Evolutionary conservation across 2,797 vertebrate species (phyloP), one percentile per base, ranked within the genome.

Genomic region (Anolis apletophallus): DNA sequence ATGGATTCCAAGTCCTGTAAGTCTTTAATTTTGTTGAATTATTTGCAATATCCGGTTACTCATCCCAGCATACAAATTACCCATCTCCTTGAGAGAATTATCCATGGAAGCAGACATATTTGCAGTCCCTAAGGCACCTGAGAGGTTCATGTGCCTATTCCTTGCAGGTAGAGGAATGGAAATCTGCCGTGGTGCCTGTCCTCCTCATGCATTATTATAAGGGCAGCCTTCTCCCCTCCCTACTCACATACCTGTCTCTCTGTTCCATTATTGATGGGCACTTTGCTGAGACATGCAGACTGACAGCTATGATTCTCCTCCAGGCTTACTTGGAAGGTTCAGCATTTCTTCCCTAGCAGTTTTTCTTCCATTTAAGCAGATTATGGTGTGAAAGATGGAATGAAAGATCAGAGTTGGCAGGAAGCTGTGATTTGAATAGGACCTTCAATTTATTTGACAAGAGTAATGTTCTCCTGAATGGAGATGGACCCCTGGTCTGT

Each of bases 281-380:
- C 82, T 89, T 92, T 85, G 1, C 83, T 85, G 61, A 40, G 9
- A 87, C 86, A 69, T 61, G 34, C 46, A 52, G n/a, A 92, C 29
- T 86, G 80, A 72, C 83, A 50, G 8, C 29, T 90, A 72, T 55
- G 54, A 10, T 87, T 89, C 85, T 78, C 0, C 0, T 89, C 12
- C 29, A 2, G 46, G 85, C 86, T 83, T 29, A 0, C 72, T 17
- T 89, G 13, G 77, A 85, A 92, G 88, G 88, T 92, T 89, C 82
- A 84, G 85, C 83, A 83, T 89, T 91, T 92, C 77, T 85, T 90
- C 72, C 87, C 79, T 32, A 26, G 68, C 81, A 85, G 87, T 67
- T 92, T 95, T 94, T 92, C 86, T 95, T 95, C 85, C 0, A 90
- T 94, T 91, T 95, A 94, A 95, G 93, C 88, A 93, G 93, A 94